A percentile compares a stretch with the other conserved stretches of the same genome.
phyloP scores from a whole-genome alignment of 2,888 invertebrate genomes.

The Hydraecia micacea region DNA sequence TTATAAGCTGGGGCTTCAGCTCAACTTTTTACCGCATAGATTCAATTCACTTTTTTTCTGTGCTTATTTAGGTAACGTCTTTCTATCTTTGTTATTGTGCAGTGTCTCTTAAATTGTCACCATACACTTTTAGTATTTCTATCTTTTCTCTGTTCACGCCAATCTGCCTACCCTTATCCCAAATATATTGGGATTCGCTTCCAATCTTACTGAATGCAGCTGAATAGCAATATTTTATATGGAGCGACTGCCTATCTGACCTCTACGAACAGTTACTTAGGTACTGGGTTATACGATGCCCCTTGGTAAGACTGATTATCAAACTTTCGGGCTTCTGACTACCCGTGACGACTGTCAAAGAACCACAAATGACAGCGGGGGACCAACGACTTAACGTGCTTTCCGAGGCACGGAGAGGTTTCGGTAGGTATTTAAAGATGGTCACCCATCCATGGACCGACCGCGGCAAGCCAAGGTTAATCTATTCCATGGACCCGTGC shows the following conservation, averaged over 20 bases:
- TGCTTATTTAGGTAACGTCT: neutral
- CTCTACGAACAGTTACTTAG: neutral
- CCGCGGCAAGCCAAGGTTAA: neutral
- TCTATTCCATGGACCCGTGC: neutral
- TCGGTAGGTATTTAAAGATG: neutral
- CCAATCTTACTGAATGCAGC: neutral
- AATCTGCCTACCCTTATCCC: neutral
- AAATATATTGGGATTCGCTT: neutral
- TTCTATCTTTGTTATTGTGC: no score
- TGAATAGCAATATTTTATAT: neutral
- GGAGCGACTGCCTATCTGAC: neutral
- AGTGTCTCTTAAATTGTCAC: neutral
- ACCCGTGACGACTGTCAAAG: neutral
- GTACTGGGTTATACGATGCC: neutral
- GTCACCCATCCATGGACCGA: neutral
- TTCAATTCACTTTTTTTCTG: neutral
- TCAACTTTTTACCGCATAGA: neutral
- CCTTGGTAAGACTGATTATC: neutral
- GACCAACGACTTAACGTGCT: neutral
- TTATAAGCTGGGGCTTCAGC: neutral
- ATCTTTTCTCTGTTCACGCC: neutral
- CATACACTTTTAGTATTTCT: neutral
- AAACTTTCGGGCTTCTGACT: neutral
- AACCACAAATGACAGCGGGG: neutral
- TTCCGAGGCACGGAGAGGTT: neutral